Evolutionary conservation across 2,797 vertebrate genomes (phyloP).

Genomic region (Pagetopsis macropterus): DNA sequence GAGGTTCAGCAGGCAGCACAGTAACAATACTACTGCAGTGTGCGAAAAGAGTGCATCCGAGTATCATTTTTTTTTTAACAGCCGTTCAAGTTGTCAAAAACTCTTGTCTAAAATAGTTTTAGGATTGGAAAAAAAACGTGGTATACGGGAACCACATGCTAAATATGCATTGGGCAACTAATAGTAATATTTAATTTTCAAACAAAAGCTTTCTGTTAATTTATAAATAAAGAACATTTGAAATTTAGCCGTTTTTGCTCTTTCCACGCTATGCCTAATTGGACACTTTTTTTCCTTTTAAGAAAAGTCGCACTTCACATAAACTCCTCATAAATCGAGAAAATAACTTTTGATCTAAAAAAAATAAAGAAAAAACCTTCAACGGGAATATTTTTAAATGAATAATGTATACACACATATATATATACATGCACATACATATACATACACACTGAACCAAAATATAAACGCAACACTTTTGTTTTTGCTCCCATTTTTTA

Average conservation of each 20-base stretch:
- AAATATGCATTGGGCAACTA: background rate
- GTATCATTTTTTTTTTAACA: background rate
- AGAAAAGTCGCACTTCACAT: background rate
- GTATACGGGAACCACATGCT: background rate
- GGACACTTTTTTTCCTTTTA: background rate
- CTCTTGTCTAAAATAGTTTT: background rate
- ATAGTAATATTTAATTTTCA: background rate
- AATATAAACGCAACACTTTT: too few species aligned
- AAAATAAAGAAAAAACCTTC: too few species aligned
- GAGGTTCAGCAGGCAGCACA: slow-evolving; percentile 12
- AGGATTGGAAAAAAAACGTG: background rate
- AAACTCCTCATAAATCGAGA: too few species aligned
- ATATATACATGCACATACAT: too few species aligned
- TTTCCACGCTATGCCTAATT: background rate
- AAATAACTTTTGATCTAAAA: too few species aligned
- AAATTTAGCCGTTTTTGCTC: background rate
- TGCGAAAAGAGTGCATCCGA: background rate
- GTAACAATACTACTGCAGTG: background rate
- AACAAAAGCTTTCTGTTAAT: background rate
- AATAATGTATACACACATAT: background rate
- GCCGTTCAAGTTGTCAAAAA: background rate
- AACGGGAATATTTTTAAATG: background rate
- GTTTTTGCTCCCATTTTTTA: too few species aligned
- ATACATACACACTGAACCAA: too few species aligned
- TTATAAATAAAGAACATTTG: background rate